Conservation (phyloP, 1,140 invertebrate genomes). For the Archegozetes longisetosus region DNA sequence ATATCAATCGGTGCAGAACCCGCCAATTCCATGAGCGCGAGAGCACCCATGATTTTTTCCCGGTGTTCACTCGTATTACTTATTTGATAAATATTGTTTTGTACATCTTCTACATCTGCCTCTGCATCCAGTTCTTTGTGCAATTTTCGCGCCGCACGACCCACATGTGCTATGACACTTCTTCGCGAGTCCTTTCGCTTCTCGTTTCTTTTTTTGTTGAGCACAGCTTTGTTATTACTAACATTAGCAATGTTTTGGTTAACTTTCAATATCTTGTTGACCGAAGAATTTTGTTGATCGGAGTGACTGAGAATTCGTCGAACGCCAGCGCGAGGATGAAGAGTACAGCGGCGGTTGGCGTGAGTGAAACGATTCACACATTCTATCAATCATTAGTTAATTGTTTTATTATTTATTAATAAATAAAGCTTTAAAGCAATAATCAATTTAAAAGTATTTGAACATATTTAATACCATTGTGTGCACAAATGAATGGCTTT, state of each 20-base stretch:
- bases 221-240: neutral
- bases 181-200: neutral
- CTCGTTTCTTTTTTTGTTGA: neutral
- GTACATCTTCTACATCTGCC: neutral
- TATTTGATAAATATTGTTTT: neutral
- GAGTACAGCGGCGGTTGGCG: conserved; percentile 52
- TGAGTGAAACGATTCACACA: conserved; percentile 55
- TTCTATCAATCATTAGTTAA: conserved; percentile 28
- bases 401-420: conserved; percentile 11
- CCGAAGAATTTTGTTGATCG: neutral
- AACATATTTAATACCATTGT: too few species aligned
- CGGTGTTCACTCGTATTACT: neutral
- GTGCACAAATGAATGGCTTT: conserved; percentile 53
- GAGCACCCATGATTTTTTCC: conserved; percentile 42
- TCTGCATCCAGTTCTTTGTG: conserved; percentile 10
- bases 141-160: conserved; percentile 28
- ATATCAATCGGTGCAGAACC: neutral
- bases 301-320: conserved; percentile 19
- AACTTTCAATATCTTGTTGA: neutral
- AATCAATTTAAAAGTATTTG: too few species aligned
- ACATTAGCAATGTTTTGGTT: neutral
- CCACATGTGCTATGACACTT: neutral
- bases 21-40: conserved; percentile 47
- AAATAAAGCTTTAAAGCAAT: too few species aligned
- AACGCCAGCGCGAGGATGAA: conserved; percentile 29